Evolutionary conservation across 2,888 invertebrate species (phyloP).

Genomic region (Nemurella pictetii): DNA sequence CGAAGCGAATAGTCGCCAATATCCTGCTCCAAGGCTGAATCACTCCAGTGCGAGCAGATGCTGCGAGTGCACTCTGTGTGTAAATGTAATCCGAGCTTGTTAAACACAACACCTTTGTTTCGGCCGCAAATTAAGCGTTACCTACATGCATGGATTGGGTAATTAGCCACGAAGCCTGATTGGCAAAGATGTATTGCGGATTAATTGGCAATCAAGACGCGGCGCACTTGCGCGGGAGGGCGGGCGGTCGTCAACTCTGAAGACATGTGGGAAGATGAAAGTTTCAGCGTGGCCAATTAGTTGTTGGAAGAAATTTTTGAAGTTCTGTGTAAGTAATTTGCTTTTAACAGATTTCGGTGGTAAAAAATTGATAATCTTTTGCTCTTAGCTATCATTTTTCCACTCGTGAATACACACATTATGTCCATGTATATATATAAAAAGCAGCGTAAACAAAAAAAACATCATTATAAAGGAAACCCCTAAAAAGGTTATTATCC

Average conservation of each 20-base stretch:
- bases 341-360: neutral
- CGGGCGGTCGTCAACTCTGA: too few species aligned
- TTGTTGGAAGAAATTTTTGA: neutral
- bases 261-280: neutral
- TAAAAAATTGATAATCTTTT: neutral
- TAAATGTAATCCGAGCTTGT: neutral
- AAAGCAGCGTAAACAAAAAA: neutral
- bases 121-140: neutral
- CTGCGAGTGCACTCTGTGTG: neutral
- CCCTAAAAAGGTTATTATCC: neutral
- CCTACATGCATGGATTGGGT: neutral
- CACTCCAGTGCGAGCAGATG: neutral
- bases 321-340: neutral
- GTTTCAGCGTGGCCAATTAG: neutral
- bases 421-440: neutral
- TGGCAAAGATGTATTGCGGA: neutral
- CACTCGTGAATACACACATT: neutral
- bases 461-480: neutral
- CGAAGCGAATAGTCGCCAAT: conserved; percentile 5
- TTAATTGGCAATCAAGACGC: neutral
- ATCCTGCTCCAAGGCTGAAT: neutral
- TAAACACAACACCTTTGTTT: neutral
- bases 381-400: neutral
- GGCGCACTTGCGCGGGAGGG: too few species aligned
- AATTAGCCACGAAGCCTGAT: neutral